Percentiles rank a stretch among this genome's conserved stretches.
Conservation (phyloP, 2,888 invertebrate species). For the Chydorus sphaericus region DNA sequence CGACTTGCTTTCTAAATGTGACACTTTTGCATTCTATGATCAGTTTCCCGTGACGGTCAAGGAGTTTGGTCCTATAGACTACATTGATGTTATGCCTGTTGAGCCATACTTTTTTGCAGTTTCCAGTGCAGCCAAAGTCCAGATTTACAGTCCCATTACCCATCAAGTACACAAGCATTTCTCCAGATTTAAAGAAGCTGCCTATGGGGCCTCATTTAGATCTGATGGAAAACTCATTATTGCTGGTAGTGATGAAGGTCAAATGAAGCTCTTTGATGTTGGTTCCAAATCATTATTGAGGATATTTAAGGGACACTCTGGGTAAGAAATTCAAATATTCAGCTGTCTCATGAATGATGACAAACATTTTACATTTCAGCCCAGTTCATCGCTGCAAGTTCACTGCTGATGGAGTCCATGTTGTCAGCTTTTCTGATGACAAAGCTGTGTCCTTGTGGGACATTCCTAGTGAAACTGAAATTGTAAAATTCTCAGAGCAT, state of each 20-base stretch:
- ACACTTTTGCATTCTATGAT: conserved; percentile 21
- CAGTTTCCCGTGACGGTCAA: conserved; percentile 74
- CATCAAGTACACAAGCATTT: conserved; percentile 66
- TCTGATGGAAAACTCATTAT: conserved; percentile 67
- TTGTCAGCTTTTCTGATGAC: conserved; percentile 83
- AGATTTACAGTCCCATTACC: conserved; percentile 73
- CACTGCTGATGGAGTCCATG: conserved; percentile 55
- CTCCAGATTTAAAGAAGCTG: conserved; percentile 64
- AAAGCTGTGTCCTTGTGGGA: conserved; percentile 81
- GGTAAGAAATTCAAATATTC: conserved; percentile 19
- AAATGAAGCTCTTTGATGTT: conserved; percentile 76
- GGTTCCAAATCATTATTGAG: conserved; percentile 64
- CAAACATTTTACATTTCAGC: conserved; percentile 25
- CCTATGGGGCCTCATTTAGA: conserved; percentile 71
- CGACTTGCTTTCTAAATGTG: neutral
- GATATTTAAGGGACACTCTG: conserved; percentile 69
- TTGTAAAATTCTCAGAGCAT: conserved; percentile 38
- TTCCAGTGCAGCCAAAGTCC: conserved; percentile 71
- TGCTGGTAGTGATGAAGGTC: conserved; percentile 78
- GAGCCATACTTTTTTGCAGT: conserved; percentile 84
- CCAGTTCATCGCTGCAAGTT: conserved; percentile 70
- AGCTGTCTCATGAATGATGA: neutral
- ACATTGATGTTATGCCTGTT: conserved; percentile 75
- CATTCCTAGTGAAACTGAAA: conserved; percentile 60
- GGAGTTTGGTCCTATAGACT: conserved; percentile 83